Evolutionary conservation across 2,888 invertebrate genomes (phyloP), one percentile per base, ranked within the genome.

Genomic region (Drosophila prostipennis): DNA sequence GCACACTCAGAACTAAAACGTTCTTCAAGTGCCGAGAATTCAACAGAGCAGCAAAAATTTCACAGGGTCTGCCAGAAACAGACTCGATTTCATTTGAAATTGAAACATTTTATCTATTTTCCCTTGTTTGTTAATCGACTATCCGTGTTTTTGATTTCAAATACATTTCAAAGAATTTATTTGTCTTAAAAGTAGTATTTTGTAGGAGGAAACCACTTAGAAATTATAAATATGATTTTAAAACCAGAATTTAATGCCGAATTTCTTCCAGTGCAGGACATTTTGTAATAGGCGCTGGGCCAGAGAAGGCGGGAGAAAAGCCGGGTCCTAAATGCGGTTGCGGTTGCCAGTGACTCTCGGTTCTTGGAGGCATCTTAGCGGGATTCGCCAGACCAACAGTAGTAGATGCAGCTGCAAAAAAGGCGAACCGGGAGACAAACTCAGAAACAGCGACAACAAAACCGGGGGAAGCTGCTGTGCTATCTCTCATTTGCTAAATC

Each of bases 361-460:
- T 63, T 78, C 87, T 80, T 76, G 78, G 72, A 57, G 59, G 49
- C 63, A 69, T 84, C 87, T 81, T 80, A 80, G 68, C 70, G 40
- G 34, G 14, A 42, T 48, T 14, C 46, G 56, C 59, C 64, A 46
- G 52, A 43, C 48, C 65, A n/a, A 63, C 40, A 29, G 46, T 3
- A 6, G 46, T 3, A 6, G 46, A 11, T 32, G 23, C 82, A 58
- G 40, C 70, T 32, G 45, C 63, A 40, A 16, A 23, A 52, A 54
- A 46, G 53, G 40, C 46, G 8, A 61, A 29, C 46, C 43, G 46
- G 19, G n/a, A 34, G 37, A 46, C 56, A 46, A 14, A 6, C 46
- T 16, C 16, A 32, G 14, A 46, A 46, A 46, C 16, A 16, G 46
- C 29, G 58, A 16, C 37, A 55, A 54, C 49, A 55, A 26, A 34